These are phyloP conservation scores for Callipepla squamata DNA, from an alignment of 2,113 vertebrate species.

Conservation along the genomic window DNA sequence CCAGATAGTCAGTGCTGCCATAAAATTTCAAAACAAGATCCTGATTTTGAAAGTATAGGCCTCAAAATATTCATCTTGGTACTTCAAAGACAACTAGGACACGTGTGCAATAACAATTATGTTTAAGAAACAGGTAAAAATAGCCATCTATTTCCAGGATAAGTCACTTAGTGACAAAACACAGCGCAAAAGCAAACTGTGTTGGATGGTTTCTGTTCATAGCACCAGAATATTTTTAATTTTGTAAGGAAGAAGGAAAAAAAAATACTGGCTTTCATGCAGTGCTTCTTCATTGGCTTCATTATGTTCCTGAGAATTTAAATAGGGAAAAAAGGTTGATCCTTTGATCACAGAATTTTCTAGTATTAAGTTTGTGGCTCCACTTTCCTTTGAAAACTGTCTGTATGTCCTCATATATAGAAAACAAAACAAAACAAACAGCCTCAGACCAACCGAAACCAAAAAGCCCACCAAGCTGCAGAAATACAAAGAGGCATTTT, in stretches of 20 bases:
- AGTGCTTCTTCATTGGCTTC: neutral
- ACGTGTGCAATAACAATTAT: neutral
- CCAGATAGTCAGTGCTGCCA: neutral
- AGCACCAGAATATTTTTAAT: neutral
- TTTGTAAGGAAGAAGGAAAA: neutral
- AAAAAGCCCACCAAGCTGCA: neutral
- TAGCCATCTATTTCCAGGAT: neutral
- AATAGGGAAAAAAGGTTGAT: neutral
- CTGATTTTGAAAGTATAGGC: neutral
- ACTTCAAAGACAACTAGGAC: neutral
- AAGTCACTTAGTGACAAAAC: neutral
- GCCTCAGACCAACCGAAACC: neutral
- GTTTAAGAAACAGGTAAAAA: neutral
- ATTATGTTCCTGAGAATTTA: neutral
- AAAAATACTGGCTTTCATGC: neutral
- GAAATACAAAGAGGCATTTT: neutral
- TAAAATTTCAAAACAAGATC: neutral
- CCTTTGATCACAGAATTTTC: neutral
- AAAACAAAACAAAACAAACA: neutral
- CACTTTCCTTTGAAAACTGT: neutral
- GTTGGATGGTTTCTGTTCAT: neutral
- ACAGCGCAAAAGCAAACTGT: neutral
- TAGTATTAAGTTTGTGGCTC: neutral
- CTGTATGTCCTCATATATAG: neutral
- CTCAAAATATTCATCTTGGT: neutral